These are phyloP conservation scores for Ophion slaviceki DNA, from an alignment of 2,888 invertebrate genomes.

Conservation along the genomic window DNA sequence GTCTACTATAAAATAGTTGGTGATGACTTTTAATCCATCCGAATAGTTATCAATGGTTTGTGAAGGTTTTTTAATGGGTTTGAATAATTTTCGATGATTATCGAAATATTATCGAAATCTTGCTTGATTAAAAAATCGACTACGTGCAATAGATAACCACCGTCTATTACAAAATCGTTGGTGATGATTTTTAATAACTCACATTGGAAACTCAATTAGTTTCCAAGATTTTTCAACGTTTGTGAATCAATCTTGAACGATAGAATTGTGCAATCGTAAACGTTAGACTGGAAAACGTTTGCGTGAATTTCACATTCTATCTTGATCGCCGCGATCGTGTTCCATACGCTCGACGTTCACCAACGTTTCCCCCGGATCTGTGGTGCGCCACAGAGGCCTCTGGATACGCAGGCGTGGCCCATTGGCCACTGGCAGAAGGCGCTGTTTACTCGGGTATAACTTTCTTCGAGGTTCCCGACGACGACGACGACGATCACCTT, in stretches of 20 bases:
- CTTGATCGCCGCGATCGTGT: constrained; percentile 37
- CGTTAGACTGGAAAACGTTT: constrained; percentile 12
- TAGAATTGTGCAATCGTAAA: constrained; percentile 34
- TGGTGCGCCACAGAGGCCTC: constrained; percentile 19
- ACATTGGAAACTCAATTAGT: not conserved
- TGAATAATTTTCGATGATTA: not conserved
- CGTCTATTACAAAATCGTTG: too few relatives aligned
- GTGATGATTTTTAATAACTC: too few relatives aligned
- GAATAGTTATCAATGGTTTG: not conserved
- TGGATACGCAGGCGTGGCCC: constrained; percentile 54
- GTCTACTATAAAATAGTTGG: too few relatives aligned
- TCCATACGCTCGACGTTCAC: constrained; percentile 50
- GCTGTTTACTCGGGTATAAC: constrained; percentile 56
- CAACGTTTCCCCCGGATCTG: constrained; percentile 16
- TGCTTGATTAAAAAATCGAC: not conserved
- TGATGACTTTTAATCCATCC: not conserved
- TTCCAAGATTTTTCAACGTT: constrained; percentile 2
- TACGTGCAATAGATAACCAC: too few relatives aligned
- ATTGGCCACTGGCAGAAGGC: constrained; percentile 44
- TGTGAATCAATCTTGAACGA: constrained; percentile 11
- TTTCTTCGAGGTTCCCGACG: constrained; percentile 51
- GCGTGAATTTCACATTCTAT: constrained; percentile 57
- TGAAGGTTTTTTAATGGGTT: not conserved
- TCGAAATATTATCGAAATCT: too few relatives aligned
- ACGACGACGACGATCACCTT: constrained; percentile 50